phyloP scores from a whole-genome alignment of 2,888 invertebrate genomes.

The Epistrophe eligans region DNA sequence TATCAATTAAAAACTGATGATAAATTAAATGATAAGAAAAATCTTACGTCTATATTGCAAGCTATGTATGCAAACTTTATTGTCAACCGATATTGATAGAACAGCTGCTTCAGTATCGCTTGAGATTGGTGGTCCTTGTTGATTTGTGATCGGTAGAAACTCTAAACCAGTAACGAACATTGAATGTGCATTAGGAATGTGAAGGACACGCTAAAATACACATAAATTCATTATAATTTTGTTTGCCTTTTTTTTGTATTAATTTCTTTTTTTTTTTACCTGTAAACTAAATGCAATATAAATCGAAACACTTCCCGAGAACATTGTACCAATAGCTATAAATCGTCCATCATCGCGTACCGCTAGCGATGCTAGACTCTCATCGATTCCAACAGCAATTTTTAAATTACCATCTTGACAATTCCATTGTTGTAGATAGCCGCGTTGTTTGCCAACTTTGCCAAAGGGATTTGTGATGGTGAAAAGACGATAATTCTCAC shows the following conservation, averaged over 20 bases:
- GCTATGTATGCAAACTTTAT: slow-evolving; percentile 94
- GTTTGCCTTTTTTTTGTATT: neutral
- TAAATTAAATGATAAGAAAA: neutral
- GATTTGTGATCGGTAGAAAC: slow-evolving; percentile 91
- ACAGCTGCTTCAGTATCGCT: slow-evolving; percentile 93
- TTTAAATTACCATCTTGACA: slow-evolving; percentile 86
- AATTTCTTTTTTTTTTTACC: slow-evolving; percentile 83
- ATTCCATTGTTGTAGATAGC: slow-evolving; percentile 92
- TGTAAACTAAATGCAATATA: slow-evolving; percentile 96
- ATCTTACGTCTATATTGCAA: slow-evolving; percentile 91
- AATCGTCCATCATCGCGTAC: slow-evolving; percentile 96
- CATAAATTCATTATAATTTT: neutral
- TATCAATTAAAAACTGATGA: too few species aligned
- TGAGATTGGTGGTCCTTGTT: slow-evolving; percentile 89
- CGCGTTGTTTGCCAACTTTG: slow-evolving; percentile 88
- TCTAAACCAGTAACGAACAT: slow-evolving; percentile 99
- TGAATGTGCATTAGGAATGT: slow-evolving; percentile 93
- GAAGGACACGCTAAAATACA: slow-evolving; percentile 89
- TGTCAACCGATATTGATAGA: slow-evolving; percentile 97
- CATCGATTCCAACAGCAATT: slow-evolving; percentile 87
- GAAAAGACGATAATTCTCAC: slow-evolving; percentile 88
- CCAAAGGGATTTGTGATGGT: slow-evolving; percentile 92
- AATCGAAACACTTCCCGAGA: slow-evolving; percentile 95
- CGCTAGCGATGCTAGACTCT: slow-evolving; percentile 92
- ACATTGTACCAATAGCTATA: slow-evolving; percentile 96